Conservation (phyloP, 2,888 invertebrate genomes). For the Empis stercorea region DNA sequence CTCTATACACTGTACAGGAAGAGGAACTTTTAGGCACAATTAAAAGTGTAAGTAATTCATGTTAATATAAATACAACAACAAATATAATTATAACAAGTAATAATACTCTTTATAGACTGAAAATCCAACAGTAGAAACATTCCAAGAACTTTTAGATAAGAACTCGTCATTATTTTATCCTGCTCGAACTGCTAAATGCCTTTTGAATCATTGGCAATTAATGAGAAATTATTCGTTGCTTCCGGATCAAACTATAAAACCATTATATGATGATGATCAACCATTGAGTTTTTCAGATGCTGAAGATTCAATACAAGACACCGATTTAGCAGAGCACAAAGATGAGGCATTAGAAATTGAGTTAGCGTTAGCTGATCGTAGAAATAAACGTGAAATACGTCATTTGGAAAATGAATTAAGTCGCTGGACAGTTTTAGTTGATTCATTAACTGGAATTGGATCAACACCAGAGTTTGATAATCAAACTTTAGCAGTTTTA, state of each 20-base stretch:
- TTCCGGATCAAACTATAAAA: slow-evolving; percentile 76
- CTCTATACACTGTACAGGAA: slow-evolving; percentile 79
- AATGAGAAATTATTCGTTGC: slow-evolving; percentile 79
- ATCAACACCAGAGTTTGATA: slow-evolving; percentile 72
- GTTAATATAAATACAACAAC: not conserved
- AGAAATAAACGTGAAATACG: slow-evolving; percentile 76
- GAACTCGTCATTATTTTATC: slow-evolving; percentile 76
- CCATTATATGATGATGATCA: slow-evolving; percentile 48
- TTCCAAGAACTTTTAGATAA: slow-evolving; percentile 77
- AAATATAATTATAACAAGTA: not conserved
- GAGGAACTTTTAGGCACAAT: slow-evolving; percentile 74
- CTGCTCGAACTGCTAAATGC: slow-evolving; percentile 73
- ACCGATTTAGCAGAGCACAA: slow-evolving; percentile 64
- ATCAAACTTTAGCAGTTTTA: slow-evolving; percentile 84
- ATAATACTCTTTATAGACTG: slow-evolving; percentile 39
- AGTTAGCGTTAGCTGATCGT: slow-evolving; percentile 59
- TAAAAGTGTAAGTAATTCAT: slow-evolving; percentile 53
- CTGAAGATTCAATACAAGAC: slow-evolving; percentile 79
- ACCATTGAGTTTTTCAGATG: slow-evolving; percentile 73
- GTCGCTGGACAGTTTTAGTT: slow-evolving; percentile 85
- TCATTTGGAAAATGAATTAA: slow-evolving; percentile 73
- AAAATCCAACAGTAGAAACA: slow-evolving; percentile 57
- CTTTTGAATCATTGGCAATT: slow-evolving; percentile 83
- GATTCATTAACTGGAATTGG: slow-evolving; percentile 78
- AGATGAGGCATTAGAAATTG: slow-evolving; percentile 70